phyloP scores from a whole-genome alignment of 2,797 vertebrate genomes.

The Spheniscus humboldti region DNA sequence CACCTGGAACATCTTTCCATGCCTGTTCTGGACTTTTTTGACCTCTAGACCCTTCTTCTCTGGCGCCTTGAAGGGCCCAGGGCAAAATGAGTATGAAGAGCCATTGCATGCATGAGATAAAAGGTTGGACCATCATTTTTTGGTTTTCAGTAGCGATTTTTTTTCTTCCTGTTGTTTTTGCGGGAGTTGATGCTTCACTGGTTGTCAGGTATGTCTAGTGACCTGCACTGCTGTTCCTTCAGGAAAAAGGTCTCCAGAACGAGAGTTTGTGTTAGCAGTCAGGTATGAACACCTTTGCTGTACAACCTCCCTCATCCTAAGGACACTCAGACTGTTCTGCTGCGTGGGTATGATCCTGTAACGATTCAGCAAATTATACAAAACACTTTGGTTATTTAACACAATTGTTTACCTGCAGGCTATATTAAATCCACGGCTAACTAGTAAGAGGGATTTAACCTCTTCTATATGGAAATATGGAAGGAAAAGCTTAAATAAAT shows the following conservation, averaged over 20 bases:
- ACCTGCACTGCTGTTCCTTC: neutral
- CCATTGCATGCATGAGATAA: neutral
- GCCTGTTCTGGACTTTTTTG: constrained; percentile 17
- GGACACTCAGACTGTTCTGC: neutral
- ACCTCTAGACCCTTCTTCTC: neutral
- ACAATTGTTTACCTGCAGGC: constrained; percentile 28
- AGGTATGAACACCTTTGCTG: neutral
- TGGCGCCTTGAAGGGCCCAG: neutral
- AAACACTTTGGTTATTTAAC: constrained; percentile 38
- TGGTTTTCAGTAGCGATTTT: neutral
- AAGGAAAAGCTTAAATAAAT: constrained; percentile 54
- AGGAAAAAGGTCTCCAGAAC: neutral
- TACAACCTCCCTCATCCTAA: neutral
- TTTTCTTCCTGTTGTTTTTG: neutral
- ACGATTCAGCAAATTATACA: neutral
- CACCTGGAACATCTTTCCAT: neutral
- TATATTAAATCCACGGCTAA: constrained; percentile 51
- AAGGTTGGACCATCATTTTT: neutral
- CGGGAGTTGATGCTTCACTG: constrained; percentile 43
- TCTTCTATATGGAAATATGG: constrained; percentile 6
- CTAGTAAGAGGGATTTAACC: constrained; percentile 33
- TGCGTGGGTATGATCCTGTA: neutral
- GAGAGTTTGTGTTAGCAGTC: neutral
- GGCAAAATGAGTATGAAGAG: neutral
- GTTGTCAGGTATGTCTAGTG: constrained; percentile 4